phyloP scores from a whole-genome alignment of 2,113 vertebrate genomes.

The Oncorhynchus kisutch region DNA sequence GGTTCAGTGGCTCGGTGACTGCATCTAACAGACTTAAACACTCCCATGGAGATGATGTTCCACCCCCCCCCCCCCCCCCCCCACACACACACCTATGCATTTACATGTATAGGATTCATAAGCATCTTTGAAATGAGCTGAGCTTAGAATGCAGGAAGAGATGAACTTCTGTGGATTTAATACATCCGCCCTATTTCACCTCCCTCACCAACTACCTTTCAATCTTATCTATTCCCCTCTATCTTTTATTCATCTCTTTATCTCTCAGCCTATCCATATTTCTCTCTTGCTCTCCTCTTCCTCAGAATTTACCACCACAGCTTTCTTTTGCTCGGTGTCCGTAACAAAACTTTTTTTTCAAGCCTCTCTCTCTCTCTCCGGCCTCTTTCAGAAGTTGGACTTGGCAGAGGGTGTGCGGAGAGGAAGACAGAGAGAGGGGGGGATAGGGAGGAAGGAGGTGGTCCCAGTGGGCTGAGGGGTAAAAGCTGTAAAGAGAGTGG shows the following conservation, averaged over 20 bases:
- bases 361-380: slow-evolving; percentile 19
- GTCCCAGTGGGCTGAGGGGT: not conserved
- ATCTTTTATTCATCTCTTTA: too few relatives aligned
- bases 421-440: not conserved
- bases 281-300: not conserved
- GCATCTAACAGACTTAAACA: slow-evolving; percentile 22
- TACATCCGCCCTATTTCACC: slow-evolving; percentile 16
- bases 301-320: slow-evolving; percentile 55
- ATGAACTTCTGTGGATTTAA: slow-evolving; percentile 22
- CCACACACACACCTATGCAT: slow-evolving; percentile 13
- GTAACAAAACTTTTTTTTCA: slow-evolving; percentile 42
- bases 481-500: slow-evolving; percentile 18
- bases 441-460: not conserved
- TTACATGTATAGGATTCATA: slow-evolving; percentile 33
- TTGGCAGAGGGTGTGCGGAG: slow-evolving; percentile 18
- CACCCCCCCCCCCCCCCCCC: too few relatives aligned
- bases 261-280: too few relatives aligned
- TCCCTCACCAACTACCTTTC: slow-evolving; percentile 1
- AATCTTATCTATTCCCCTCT: too few relatives aligned
- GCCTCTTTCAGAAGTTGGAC: slow-evolving; percentile 33
- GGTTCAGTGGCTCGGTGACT: slow-evolving; percentile 1
- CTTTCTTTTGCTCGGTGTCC: slow-evolving; percentile 37
- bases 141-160: slow-evolving; percentile 30
- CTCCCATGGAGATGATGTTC: slow-evolving; percentile 25
- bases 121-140: slow-evolving; percentile 28